phyloP scores from a whole-genome alignment of 2,888 invertebrate species.

The Orthosia cruda region DNA sequence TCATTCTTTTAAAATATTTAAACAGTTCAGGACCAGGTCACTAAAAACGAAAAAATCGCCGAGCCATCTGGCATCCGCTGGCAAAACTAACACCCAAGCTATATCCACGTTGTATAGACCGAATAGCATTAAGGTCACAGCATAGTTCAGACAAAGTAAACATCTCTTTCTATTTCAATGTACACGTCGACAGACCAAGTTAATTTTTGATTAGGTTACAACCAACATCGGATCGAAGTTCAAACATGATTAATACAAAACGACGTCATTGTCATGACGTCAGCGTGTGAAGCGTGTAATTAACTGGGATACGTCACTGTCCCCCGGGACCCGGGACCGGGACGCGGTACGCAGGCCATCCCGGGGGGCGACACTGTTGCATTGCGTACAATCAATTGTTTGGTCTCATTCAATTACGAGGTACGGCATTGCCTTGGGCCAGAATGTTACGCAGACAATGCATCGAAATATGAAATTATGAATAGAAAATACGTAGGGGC shows the following conservation, averaged over 20 bases:
- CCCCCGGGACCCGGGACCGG: slow-evolving; percentile 35
- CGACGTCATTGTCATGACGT: slow-evolving; percentile 68
- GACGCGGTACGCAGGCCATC: slow-evolving; percentile 37
- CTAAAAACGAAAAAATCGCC: slow-evolving; percentile 9
- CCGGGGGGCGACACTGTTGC: slow-evolving; percentile 63
- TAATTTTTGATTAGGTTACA: slow-evolving; percentile 41
- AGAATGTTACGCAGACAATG: neutral
- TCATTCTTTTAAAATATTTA: slow-evolving; percentile 50
- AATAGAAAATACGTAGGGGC: neutral
- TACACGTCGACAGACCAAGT: slow-evolving; percentile 8
- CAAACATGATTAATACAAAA: slow-evolving; percentile 68
- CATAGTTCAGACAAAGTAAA: slow-evolving; percentile 42
- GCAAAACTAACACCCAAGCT: slow-evolving; percentile 13
- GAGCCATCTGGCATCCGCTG: slow-evolving; percentile 53
- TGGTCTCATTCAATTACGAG: slow-evolving; percentile 63
- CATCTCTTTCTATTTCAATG: slow-evolving; percentile 36
- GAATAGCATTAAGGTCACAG: slow-evolving; percentile 47
- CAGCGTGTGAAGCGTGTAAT: slow-evolving; percentile 74
- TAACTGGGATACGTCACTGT: slow-evolving; percentile 66
- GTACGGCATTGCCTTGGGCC: slow-evolving; percentile 33
- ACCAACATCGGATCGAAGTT: slow-evolving; percentile 44
- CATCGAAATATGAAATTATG: slow-evolving; percentile 20
- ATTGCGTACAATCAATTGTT: slow-evolving; percentile 67
- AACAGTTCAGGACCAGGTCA: slow-evolving; percentile 36
- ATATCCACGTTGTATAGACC: neutral